Base-by-base conservation (phyloP, 92 coral and sea anemone species). In the Epizoanthus illoricatus region DNA sequence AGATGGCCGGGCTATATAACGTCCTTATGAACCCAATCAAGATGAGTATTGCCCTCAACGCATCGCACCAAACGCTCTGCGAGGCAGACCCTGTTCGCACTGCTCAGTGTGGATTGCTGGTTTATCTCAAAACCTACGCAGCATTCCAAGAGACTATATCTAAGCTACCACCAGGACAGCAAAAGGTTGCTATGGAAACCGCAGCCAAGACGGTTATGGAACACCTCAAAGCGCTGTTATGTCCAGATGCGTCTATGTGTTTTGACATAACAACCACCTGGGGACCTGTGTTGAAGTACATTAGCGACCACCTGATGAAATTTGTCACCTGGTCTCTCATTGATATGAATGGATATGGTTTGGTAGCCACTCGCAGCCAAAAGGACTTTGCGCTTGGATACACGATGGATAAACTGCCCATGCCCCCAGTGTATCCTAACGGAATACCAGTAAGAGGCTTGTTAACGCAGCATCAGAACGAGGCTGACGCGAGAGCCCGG, bases 1-100 rank as follows among this genome's bases (percentile, higher is more conserved):
- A 89, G 73, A 95, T 95, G 95, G 76, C 69, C 8, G 98, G 92
- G 40, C 68, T 95, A 17, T 95, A 95, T 67, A 87, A 86, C 11
- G 92, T 88, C 12, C 86, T 95, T 16, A 13, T 41, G 28, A 80
- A 91, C 54, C 16, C 76, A 3, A 18, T 76, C 1, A 87, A 85
- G 9, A 84, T 95, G 39, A 79, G 88, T 18, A 87, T 94, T 16
- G 42, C 55, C 54, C 61, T 41, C 63, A 73, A 80, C 62, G 20
- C 69, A 68, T 76, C 89, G 60, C 59, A 61, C 73, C 55, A 21
- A 23, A 45, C 66, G 40, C 54, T 55, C 17, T 78, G 82, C 55
- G 12, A 13, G 42, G 40, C 41, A 3, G 71, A 60, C 28, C 80
- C 88, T 73, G 3, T 81, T 62, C 11, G 43, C 23, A 42, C 59